Conservation (phyloP, 1,140 invertebrate genomes). For the Brachionus rotundiformis region DNA sequence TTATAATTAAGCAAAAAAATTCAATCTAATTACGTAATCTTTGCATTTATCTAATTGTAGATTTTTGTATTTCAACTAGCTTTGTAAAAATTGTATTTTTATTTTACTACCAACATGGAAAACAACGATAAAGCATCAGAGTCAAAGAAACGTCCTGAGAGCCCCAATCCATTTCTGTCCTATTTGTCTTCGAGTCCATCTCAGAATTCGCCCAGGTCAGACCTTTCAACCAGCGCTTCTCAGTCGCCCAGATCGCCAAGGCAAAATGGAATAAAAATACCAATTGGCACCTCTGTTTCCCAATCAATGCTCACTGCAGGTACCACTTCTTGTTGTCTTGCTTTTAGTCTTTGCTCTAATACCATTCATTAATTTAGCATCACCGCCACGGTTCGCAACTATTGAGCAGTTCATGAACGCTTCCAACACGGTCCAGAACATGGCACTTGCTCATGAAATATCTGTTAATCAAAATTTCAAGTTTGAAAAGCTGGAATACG, state of each 20-base stretch:
- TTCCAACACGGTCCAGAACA: slow-evolving; percentile 83
- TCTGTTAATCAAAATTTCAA: slow-evolving; percentile 87
- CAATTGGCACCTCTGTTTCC: not conserved
- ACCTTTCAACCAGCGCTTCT: not conserved
- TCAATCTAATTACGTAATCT: not conserved
- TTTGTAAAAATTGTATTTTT: not conserved
- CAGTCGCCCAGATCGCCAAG: not conserved
- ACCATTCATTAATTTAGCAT: too few species aligned
- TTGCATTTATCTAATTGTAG: not conserved
- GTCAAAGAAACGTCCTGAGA: not conserved
- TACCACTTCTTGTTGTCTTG: not conserved
- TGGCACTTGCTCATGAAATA: slow-evolving; percentile 91
- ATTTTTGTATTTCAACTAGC: slow-evolving; percentile 6
- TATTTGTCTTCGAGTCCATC: slow-evolving; percentile 41
- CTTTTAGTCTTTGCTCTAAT: too few species aligned
- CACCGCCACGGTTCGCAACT: slow-evolving; percentile 81
- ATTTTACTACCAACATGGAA: not conserved
- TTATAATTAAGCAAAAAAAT: slow-evolving; percentile 3
- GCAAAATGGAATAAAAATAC: slow-evolving; percentile 36
- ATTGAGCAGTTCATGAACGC: slow-evolving; percentile 85
- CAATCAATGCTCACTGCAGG: slow-evolving; percentile 33
- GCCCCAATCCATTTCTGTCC: slow-evolving; percentile 32
- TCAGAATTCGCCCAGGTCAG: not conserved
- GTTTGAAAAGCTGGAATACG: slow-evolving; percentile 76
- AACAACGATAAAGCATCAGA: not conserved